Conservation (phyloP, 2,113 vertebrate species). For the Triplophysa rosa region DNA sequence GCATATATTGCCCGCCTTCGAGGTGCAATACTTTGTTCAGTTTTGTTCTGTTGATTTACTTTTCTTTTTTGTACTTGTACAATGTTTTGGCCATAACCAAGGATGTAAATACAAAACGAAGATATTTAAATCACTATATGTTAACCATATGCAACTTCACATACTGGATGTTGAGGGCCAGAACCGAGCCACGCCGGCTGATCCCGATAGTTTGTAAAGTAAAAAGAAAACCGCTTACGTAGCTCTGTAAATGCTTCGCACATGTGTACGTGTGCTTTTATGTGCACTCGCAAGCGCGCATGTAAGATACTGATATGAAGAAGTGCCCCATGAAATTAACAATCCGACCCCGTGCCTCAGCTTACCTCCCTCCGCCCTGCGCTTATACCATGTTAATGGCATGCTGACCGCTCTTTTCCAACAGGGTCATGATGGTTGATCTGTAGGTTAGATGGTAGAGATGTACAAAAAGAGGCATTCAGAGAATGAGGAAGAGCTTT, state of each 20-base stretch:
- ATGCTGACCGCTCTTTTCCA: not conserved
- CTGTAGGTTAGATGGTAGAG: not conserved
- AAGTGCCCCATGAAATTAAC: conserved; percentile 70
- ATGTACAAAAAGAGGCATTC: not conserved
- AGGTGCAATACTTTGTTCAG: conserved; percentile 71
- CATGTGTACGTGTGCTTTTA: conserved; percentile 62
- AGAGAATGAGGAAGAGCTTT: not conserved
- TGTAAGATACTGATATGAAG: conserved; percentile 59
- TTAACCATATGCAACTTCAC: conserved; percentile 65
- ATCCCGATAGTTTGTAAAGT: conserved; percentile 64
- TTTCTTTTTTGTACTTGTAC: conserved; percentile 47
- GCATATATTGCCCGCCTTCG: conserved; percentile 72
- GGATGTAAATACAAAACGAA: conserved; percentile 73
- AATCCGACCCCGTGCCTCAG: conserved; percentile 70
- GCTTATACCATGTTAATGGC: conserved; percentile 5
- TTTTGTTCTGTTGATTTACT: conserved; percentile 60
- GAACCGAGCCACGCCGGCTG: conserved; percentile 52
- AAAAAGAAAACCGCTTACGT: conserved; percentile 43
- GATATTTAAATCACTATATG: conserved; percentile 47
- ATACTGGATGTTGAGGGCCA: conserved; percentile 52
- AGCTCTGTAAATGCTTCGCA: conserved; percentile 65
- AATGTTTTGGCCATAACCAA: conserved; percentile 72
- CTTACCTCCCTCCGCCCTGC: conserved; percentile 35
- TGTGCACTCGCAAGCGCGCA: conserved; percentile 67
- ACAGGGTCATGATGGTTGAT: not conserved